Conservation (phyloP, 2,888 invertebrate genomes). For the Colostygia pectinataria region DNA sequence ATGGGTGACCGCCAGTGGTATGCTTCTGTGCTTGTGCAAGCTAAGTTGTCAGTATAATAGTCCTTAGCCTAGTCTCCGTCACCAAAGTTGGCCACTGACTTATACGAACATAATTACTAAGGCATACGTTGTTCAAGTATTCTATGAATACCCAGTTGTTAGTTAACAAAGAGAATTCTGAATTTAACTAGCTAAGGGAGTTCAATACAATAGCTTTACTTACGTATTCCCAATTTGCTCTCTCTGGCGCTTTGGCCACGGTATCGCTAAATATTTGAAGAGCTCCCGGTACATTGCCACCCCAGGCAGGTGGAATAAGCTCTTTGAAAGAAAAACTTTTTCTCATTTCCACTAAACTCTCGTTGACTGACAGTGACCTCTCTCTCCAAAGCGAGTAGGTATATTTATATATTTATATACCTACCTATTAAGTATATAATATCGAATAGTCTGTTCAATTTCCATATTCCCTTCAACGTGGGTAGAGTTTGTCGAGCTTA, state of each 20-base stretch:
- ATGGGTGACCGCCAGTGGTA: no score
- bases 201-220: constrained; percentile 6
- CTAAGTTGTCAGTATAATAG: no score
- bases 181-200: not conserved
- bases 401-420: no score
- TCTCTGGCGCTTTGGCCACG: constrained; percentile 33
- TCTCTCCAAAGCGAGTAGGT: constrained; percentile 6
- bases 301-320: not conserved
- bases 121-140: no score
- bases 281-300: constrained; percentile 20
- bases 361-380: constrained; percentile 6
- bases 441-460: no score
- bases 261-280: constrained; percentile 48
- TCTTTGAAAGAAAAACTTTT: not conserved
- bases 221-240: constrained; percentile 40
- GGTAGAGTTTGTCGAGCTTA: not conserved
- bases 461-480: not conserved
- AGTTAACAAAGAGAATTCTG: not conserved
- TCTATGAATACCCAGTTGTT: no score
- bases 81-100: no score
- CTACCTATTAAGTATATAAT: no score
- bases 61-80: no score
- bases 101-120: no score
- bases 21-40: no score
- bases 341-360: constrained; percentile 2